These are phyloP conservation scores for Colius striatus DNA, from an alignment of 2,113 vertebrate species.

Conservation along the genomic window DNA sequence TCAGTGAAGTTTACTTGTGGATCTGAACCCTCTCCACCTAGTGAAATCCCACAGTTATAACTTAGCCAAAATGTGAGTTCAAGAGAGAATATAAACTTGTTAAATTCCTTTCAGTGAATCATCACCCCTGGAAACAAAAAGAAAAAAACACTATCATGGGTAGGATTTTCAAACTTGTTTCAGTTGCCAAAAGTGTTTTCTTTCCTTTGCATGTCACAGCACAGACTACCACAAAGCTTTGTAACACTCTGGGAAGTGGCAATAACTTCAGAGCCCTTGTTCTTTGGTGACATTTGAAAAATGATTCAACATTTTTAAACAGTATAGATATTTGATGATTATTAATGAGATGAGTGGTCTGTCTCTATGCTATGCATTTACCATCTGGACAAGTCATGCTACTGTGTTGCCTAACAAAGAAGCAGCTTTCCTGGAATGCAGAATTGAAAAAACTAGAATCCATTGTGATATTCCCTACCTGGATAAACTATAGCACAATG, in stretches of 20 bases:
- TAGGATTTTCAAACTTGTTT: background rate
- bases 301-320: background rate
- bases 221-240: background rate
- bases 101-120: background rate
- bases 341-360: background rate
- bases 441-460: background rate
- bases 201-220: background rate
- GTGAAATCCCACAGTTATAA: background rate
- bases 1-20: background rate
- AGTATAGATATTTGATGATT: background rate
- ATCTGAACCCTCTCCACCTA: background rate
- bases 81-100: background rate
- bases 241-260: background rate
- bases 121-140: background rate
- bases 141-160: background rate
- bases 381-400: background rate
- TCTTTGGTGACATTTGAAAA: background rate
- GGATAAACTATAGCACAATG: background rate
- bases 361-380: background rate
- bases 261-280: background rate
- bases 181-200: background rate
- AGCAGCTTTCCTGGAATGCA: background rate
- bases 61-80: background rate
- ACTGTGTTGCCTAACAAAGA: background rate
- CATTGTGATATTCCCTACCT: background rate